These are phyloP conservation scores for Drosophila varians DNA, from an alignment of 1,140 invertebrate genomes.

Conservation along the genomic window DNA sequence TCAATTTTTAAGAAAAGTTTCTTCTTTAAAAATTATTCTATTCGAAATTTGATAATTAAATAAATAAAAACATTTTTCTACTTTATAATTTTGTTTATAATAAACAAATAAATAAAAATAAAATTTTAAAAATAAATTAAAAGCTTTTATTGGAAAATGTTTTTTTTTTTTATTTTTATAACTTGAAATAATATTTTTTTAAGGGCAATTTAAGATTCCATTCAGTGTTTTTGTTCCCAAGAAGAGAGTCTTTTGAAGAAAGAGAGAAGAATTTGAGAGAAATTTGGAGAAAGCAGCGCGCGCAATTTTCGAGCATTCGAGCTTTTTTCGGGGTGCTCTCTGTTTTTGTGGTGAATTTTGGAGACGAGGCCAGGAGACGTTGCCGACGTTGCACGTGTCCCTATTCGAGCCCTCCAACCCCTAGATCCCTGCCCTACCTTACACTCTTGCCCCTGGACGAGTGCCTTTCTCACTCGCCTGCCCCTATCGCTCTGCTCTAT, in stretches of 20 bases:
- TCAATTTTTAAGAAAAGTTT: too few species aligned
- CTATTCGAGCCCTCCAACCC: conserved; percentile 47
- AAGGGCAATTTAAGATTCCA: background rate
- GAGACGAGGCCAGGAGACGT: conserved; percentile 5
- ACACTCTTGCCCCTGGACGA: background rate
- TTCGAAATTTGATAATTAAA: too few species aligned
- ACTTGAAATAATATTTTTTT: too few species aligned
- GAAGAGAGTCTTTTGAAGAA: background rate
- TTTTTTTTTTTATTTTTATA: too few species aligned
- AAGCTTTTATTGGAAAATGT: too few species aligned
- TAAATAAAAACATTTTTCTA: too few species aligned
- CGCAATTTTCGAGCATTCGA: conserved; percentile 29
- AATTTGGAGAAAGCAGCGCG: conserved; percentile 31
- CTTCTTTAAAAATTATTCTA: too few species aligned
- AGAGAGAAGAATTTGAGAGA: background rate
- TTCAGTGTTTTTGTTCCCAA: background rate
- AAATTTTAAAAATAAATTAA: too few species aligned
- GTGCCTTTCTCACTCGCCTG: background rate
- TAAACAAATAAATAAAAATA: too few species aligned
- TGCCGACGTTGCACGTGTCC: conserved; percentile 67
- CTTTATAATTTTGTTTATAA: too few species aligned
- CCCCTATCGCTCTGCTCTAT: background rate
- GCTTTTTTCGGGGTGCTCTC: conserved; percentile 58
- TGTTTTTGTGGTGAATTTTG: conserved; percentile 77
- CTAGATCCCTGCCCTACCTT: background rate